These are phyloP conservation scores for Vireo griseus DNA, from an alignment of 2,797 vertebrate genomes.

Conservation along the genomic window DNA sequence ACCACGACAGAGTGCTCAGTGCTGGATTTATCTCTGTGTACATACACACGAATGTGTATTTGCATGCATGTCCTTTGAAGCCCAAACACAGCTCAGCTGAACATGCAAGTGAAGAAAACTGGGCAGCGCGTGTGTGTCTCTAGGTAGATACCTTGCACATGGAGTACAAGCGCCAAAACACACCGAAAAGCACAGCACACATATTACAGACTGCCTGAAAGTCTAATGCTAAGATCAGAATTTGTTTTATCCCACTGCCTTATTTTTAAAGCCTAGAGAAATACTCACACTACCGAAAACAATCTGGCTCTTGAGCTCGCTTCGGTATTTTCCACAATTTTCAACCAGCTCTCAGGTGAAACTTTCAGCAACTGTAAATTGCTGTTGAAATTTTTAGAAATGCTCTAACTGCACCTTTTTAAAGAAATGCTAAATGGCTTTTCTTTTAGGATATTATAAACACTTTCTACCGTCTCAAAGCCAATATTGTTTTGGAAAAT, in stretches of 20 bases:
- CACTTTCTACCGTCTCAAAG: not conserved
- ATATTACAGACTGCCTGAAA: not conserved
- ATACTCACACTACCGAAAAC: not conserved
- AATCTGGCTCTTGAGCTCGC: not conserved
- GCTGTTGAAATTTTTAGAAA: not conserved
- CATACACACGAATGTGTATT: not conserved
- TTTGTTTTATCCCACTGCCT: not conserved
- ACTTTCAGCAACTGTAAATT: not conserved
- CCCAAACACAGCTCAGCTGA: not conserved
- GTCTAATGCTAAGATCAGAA: not conserved
- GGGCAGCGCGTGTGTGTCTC: not conserved
- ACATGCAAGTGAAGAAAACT: not conserved
- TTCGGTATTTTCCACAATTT: not conserved
- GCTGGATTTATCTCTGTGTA: not conserved
- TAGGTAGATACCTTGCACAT: not conserved
- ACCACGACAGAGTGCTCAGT: not conserved
- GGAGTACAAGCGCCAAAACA: not conserved
- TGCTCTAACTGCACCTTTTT: not conserved
- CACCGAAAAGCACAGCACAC: not conserved
- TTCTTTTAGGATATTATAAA: not conserved
- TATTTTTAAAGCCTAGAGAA: constrained; percentile 15
- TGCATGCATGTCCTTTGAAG: not conserved
- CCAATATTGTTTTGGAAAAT: not conserved
- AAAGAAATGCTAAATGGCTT: not conserved
- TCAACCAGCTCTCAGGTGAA: not conserved